Conservation (phyloP, 2,888 invertebrate species). For the Geophilus truncorum region DNA sequence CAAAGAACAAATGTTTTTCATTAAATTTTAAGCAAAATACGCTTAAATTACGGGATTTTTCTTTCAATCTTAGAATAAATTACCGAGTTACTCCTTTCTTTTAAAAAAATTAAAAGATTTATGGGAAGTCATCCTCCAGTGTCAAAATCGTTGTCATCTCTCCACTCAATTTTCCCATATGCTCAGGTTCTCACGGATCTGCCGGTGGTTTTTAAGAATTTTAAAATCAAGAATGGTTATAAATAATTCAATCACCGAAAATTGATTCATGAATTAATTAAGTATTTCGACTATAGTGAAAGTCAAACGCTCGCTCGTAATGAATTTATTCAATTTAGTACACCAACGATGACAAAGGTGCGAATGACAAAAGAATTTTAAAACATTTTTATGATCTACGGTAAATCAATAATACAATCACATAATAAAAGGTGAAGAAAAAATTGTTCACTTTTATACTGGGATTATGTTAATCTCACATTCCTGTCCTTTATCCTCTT, state of each 20-base stretch:
- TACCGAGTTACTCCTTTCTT: neutral
- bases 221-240: neutral
- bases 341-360: no score
- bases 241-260: neutral
- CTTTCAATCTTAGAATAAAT: neutral
- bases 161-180: neutral
- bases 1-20: no score
- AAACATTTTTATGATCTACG: no score
- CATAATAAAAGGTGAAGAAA: neutral
- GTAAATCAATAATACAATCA: neutral
- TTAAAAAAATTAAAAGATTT: neutral
- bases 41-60: no score
- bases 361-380: no score
- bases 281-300: neutral
- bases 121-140: neutral
- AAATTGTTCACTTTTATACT: neutral
- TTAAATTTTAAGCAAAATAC: no score
- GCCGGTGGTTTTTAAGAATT: neutral
- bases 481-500: neutral
- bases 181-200: neutral
- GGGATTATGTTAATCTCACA: neutral
- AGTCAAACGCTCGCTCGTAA: neutral
- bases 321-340: neutral
- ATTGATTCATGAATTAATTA: slow-evolving; percentile 11
- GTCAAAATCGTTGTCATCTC: slow-evolving; percentile 1